A percentile compares a stretch with the other conserved stretches of the same genome.
phyloP scores from a whole-genome alignment of 2,888 invertebrate genomes.

The Drosophila sordidapex region DNA sequence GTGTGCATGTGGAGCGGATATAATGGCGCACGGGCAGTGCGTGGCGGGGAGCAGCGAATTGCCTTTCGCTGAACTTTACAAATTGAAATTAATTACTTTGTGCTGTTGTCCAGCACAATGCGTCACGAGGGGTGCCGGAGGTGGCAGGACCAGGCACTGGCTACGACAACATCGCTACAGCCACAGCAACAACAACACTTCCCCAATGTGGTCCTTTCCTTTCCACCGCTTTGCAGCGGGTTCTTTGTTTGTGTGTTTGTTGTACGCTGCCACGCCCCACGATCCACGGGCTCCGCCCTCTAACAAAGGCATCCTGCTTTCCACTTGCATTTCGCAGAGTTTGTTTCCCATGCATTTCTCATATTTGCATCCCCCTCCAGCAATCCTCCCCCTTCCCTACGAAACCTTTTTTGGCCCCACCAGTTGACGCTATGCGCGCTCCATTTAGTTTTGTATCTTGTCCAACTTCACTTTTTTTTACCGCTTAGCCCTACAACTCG shows the following conservation, averaged over 20 bases:
- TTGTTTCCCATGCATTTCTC: conserved; percentile 50
- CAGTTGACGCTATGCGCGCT: conserved; percentile 22
- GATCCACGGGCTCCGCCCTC: background rate
- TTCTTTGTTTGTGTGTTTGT: conserved; percentile 27
- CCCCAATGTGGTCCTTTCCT: background rate
- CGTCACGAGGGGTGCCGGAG: background rate
- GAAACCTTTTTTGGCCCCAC: background rate
- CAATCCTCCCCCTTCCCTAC: no score
- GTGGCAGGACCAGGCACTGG: conserved; percentile 1
- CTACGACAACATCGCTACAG: conserved; percentile 18
- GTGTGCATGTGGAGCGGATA: background rate
- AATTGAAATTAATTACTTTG: conserved; percentile 81
- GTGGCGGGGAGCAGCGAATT: conserved; percentile 33
- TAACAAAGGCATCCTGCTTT: background rate
- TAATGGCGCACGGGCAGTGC: background rate
- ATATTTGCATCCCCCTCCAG: conserved; percentile 37
- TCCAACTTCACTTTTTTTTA: conserved; percentile 49
- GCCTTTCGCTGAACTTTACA: conserved; percentile 74
- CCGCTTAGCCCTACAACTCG: background rate
- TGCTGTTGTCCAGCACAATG: conserved; percentile 55
- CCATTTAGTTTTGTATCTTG: conserved; percentile 62
- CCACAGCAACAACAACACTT: background rate
- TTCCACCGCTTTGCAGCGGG: conserved; percentile 1
- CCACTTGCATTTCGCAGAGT: conserved; percentile 23
- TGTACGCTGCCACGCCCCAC: conserved; percentile 9